These are phyloP conservation scores for Scelioninae gen. 1 DNA, from an alignment of 2,888 invertebrate species.

Conservation along the genomic window DNA sequence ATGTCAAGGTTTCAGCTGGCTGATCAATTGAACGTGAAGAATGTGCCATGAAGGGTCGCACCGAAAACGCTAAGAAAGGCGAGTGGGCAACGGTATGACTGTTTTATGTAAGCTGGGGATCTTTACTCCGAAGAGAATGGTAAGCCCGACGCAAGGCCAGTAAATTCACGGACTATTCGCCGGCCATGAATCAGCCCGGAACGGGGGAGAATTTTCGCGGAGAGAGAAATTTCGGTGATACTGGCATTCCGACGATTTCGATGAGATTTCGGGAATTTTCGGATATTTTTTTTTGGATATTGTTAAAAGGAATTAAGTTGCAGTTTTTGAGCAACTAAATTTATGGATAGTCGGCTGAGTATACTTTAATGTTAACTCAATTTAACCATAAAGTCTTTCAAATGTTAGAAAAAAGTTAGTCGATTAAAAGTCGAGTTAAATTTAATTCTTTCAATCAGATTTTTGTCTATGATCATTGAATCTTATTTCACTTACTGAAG, in stretches of 20 bases:
- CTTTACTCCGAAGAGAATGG: slow-evolving; percentile 29
- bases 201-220: slow-evolving; percentile 15
- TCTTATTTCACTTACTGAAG: too few relatives aligned
- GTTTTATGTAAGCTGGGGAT: slow-evolving; percentile 49
- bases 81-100: slow-evolving; percentile 38
- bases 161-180: slow-evolving; percentile 46
- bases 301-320: background rate
- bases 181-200: slow-evolving; percentile 44
- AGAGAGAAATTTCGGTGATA: slow-evolving; percentile 34
- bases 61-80: slow-evolving; percentile 48
- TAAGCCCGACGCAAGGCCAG: slow-evolving; percentile 39
- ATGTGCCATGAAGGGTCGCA: slow-evolving; percentile 66
- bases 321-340: background rate
- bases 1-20: slow-evolving; percentile 71
- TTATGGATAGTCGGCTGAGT: too few relatives aligned
- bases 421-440: too few relatives aligned
- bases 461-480: too few relatives aligned
- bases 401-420: too few relatives aligned
- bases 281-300: slow-evolving; percentile 27
- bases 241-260: slow-evolving; percentile 35
- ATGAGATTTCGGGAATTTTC: slow-evolving; percentile 38
- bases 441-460: too few relatives aligned
- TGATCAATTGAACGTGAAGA: slow-evolving; percentile 76
- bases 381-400: too few relatives aligned
- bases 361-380: too few relatives aligned